Evolutionary conservation across 1,140 invertebrate genomes (phyloP).

Genomic region (Dolichoris vasculosae): DNA sequence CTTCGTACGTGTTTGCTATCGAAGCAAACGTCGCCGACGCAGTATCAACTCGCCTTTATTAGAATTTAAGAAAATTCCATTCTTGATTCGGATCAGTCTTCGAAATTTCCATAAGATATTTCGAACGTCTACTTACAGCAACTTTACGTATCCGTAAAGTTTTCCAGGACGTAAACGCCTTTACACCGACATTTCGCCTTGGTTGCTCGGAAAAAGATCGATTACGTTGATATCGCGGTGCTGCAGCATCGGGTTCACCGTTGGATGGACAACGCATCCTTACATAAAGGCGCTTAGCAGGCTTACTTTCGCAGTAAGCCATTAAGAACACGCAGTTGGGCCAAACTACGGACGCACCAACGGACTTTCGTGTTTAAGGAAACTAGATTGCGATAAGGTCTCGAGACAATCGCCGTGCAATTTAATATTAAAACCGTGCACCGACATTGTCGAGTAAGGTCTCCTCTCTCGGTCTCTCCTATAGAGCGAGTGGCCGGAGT

Average conservation of each 20-base stretch:
- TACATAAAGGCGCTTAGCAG: neutral
- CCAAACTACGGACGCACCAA: neutral
- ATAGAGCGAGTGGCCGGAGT: neutral
- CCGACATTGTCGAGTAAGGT: neutral
- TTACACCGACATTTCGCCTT: neutral
- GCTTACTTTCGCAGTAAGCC: neutral
- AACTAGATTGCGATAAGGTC: constrained; percentile 64
- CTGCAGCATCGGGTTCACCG: constrained; percentile 33
- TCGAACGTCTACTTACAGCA: neutral
- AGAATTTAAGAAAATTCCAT: constrained; percentile 3
- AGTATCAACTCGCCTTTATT: constrained; percentile 15
- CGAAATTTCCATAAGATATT: constrained; percentile 21
- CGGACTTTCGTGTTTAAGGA: constrained; percentile 12
- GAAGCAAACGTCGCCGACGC: neutral
- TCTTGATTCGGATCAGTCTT: neutral
- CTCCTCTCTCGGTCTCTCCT: neutral
- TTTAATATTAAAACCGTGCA: constrained; percentile 50
- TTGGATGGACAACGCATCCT: neutral
- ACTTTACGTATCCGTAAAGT: neutral
- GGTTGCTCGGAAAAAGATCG: constrained; percentile 26
- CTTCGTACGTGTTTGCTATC: no score
- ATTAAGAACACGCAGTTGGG: neutral
- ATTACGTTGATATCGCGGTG: constrained; percentile 44
- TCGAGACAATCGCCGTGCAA: constrained; percentile 64
- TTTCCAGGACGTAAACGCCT: neutral